phyloP scores from a whole-genome alignment of 2,888 invertebrate genomes.

The Empis livida region DNA sequence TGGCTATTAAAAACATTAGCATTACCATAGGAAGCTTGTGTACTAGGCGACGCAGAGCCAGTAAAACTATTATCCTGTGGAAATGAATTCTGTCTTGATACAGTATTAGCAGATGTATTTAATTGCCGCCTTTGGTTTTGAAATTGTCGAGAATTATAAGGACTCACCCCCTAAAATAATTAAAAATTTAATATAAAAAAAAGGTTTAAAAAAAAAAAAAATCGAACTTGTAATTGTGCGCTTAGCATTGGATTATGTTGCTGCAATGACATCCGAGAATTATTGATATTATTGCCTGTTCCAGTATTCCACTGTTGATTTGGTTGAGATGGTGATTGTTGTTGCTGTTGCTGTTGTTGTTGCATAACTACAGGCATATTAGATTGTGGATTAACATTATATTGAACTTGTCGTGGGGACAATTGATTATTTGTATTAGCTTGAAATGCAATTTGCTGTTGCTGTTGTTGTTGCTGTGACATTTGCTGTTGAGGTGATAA shows the following conservation, averaged over 20 bases:
- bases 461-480: slow-evolving; percentile 24
- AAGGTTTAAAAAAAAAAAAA: slow-evolving; percentile 9
- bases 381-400: slow-evolving; percentile 17
- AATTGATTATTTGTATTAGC: slow-evolving; percentile 27
- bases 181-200: background rate
- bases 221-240: slow-evolving; percentile 64
- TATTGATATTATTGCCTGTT: slow-evolving; percentile 13
- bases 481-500: slow-evolving; percentile 31
- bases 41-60: slow-evolving; percentile 24
- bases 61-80: slow-evolving; percentile 19
- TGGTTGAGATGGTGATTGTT: slow-evolving; percentile 9
- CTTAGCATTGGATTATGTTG: slow-evolving; percentile 84
- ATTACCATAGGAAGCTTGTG: slow-evolving; percentile 27
- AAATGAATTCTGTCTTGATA: slow-evolving; percentile 35
- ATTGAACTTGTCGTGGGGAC: slow-evolving; percentile 31
- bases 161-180: slow-evolving; percentile 23
- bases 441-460: slow-evolving; percentile 23
- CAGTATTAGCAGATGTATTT: slow-evolving; percentile 29
- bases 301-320: slow-evolving; percentile 17
- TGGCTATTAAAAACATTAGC: slow-evolving; percentile 26
- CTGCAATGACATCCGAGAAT: slow-evolving; percentile 43
- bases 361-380: slow-evolving; percentile 13
- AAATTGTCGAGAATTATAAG: slow-evolving; percentile 30
- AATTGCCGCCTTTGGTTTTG: slow-evolving; percentile 30
- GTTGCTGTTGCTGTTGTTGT: slow-evolving; percentile 26